These are phyloP conservation scores for Orbicella faveolata DNA, from an alignment of 64 coral and sea anemone species.

Conservation along the genomic window DNA sequence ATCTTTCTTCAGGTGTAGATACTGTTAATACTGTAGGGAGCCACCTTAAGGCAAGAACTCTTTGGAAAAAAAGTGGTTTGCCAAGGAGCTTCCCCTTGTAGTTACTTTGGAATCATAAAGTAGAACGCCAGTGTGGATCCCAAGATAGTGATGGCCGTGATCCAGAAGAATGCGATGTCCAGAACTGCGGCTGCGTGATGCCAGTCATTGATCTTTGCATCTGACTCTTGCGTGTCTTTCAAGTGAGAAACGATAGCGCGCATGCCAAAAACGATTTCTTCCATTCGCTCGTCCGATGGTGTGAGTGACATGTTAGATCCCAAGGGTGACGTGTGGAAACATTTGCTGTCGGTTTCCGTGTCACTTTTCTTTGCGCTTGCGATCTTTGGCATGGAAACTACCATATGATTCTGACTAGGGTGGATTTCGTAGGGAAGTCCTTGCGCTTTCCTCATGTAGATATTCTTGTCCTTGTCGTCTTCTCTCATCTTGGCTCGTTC, in stretches of 20 bases:
- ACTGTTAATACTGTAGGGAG: too few species aligned
- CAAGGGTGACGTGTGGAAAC: slow-evolving; percentile 21
- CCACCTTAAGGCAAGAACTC: too few species aligned
- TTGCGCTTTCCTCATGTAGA: slow-evolving; percentile 32
- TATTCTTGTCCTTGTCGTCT: neutral
- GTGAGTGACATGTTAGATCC: slow-evolving; percentile 52
- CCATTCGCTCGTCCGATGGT: slow-evolving; percentile 15
- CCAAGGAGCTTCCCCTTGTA: neutral
- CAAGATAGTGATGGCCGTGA: slow-evolving; percentile 48
- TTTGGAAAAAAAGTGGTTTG: too few species aligned
- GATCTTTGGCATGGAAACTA: slow-evolving; percentile 40
- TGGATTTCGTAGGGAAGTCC: slow-evolving; percentile 35
- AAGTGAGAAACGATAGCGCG: slow-evolving; percentile 68
- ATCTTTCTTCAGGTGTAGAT: too few species aligned
- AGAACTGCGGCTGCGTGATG: slow-evolving; percentile 79
- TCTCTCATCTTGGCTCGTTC: slow-evolving; percentile 13
- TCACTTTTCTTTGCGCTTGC: neutral
- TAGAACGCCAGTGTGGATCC: slow-evolving; percentile 73
- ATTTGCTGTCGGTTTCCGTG: slow-evolving; percentile 21
- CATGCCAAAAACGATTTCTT: slow-evolving; percentile 48
- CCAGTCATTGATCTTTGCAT: slow-evolving; percentile 62
- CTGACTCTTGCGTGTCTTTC: slow-evolving; percentile 49
- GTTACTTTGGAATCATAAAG: slow-evolving; percentile 55
- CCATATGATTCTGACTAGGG: slow-evolving; percentile 31
- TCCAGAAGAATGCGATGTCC: slow-evolving; percentile 80